phyloP scores from a whole-genome alignment of 2,113 vertebrate species.

The Enhydra lutris region DNA sequence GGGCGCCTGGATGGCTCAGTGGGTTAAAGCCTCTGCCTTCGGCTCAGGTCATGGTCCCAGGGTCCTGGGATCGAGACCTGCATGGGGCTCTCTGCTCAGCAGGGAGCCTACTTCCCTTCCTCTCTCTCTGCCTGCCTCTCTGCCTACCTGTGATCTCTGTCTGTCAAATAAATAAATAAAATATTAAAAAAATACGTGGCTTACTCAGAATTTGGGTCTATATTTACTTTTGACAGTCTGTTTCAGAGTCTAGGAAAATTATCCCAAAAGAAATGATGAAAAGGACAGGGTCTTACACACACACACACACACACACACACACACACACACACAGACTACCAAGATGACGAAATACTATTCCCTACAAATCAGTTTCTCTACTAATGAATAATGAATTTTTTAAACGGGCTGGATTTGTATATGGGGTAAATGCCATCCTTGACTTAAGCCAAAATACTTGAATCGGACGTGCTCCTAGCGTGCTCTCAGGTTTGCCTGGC shows the following conservation, averaged over 20 bases:
- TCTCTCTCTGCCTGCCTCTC: too few species aligned
- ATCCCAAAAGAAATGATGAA: slow-evolving; percentile 9
- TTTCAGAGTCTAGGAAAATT: not conserved
- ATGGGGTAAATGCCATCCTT: not conserved
- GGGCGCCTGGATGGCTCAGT: too few species aligned
- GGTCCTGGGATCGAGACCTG: too few species aligned
- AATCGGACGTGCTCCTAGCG: not conserved
- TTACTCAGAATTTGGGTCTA: not conserved
- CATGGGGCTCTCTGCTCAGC: too few species aligned
- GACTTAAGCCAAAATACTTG: not conserved
- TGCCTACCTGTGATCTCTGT: too few species aligned
- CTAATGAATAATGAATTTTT: not conserved
- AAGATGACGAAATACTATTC: not conserved
- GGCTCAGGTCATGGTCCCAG: too few species aligned
- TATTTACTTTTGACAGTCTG: not conserved
- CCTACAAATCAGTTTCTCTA: not conserved
- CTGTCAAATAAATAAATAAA: too few species aligned
- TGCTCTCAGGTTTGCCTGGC: not conserved
- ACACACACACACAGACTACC: not conserved
- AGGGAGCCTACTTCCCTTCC: too few species aligned
- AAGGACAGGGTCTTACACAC: not conserved
- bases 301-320: not conserved
- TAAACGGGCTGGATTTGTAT: not conserved
- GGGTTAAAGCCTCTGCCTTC: too few species aligned
- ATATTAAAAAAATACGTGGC: not conserved